Evolutionary conservation across 1,140 invertebrate species (phyloP).

Genomic region (Drosophila asahinai): DNA sequence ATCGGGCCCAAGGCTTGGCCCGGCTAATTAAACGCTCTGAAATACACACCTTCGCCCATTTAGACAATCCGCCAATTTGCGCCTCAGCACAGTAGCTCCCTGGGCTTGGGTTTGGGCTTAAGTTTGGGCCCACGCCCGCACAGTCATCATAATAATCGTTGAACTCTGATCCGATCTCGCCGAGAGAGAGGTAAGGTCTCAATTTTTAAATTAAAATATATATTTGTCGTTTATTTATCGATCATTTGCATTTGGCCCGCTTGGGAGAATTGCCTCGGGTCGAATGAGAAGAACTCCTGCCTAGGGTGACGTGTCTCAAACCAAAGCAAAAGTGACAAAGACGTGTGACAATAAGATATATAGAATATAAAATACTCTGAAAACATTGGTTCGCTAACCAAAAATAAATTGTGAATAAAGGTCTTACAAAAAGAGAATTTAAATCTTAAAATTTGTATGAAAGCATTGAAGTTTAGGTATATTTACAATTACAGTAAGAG

Average conservation of each 20-base stretch:
- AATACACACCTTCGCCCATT: slow-evolving; percentile 44
- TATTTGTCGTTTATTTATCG: slow-evolving; percentile 56
- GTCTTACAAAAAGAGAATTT: background rate
- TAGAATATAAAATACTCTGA: slow-evolving; percentile 15
- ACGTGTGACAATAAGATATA: background rate
- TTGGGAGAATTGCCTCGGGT: slow-evolving; percentile 50
- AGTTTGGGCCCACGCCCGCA: slow-evolving; percentile 33
- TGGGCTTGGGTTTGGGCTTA: background rate
- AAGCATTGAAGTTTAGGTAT: too few species aligned
- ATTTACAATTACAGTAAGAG: too few species aligned
- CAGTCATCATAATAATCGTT: slow-evolving; percentile 49
- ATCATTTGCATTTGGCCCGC: slow-evolving; percentile 71
- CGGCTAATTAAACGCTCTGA: slow-evolving; percentile 73
- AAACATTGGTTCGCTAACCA: too few species aligned
- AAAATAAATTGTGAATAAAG: background rate
- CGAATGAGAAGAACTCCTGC: slow-evolving; percentile 40
- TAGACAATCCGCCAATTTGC: slow-evolving; percentile 37
- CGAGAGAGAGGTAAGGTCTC: slow-evolving; percentile 7
- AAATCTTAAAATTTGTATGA: too few species aligned
- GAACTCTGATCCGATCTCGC: slow-evolving; percentile 52
- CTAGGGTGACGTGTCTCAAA: slow-evolving; percentile 59
- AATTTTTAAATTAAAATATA: slow-evolving; percentile 54
- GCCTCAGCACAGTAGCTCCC: slow-evolving; percentile 60
- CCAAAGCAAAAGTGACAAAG: slow-evolving; percentile 13
- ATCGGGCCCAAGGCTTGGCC: slow-evolving; percentile 70